Conservation (phyloP, 2,797 vertebrate species). For the Enteromius unitaeniatus region DNA sequence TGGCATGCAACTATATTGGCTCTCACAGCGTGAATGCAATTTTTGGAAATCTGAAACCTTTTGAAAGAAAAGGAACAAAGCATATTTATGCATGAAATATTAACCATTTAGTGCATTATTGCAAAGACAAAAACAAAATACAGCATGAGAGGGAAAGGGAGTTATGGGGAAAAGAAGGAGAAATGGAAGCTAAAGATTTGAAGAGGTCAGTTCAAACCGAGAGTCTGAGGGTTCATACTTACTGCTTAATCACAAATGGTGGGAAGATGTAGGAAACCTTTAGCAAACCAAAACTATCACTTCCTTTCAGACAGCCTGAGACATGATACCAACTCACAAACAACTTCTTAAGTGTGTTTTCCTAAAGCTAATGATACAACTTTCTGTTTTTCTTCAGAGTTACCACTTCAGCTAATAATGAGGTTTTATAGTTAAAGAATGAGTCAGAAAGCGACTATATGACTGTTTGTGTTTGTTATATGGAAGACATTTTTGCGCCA, state of each 20-base stretch:
- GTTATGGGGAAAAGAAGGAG: not conserved
- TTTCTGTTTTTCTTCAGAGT: not conserved
- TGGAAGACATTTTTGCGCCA: not conserved
- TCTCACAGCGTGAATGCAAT: conserved; percentile 30
- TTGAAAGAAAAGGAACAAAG: conserved; percentile 12
- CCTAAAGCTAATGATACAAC: not conserved
- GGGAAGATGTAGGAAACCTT: not conserved
- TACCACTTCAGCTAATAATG: not conserved
- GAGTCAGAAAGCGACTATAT: not conserved
- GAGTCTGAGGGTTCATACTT: not conserved
- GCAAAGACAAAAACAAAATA: not conserved
- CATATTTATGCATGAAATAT: conserved; percentile 2
- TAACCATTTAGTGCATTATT: conserved; percentile 12
- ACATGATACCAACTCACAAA: not conserved
- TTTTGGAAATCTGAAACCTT: conserved; percentile 36
- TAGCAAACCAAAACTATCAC: not conserved
- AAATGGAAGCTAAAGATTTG: not conserved
- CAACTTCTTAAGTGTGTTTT: not conserved
- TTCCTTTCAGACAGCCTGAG: not conserved
- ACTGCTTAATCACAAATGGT: not conserved
- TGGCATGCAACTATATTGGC: conserved; percentile 20
- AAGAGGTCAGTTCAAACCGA: not conserved
- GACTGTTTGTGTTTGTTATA: not conserved
- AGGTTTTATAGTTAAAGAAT: not conserved
- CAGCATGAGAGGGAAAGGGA: not conserved